These are phyloP conservation scores for Neodiprion virginianus DNA, from an alignment of 1,140 invertebrate species.

Conservation along the genomic window DNA sequence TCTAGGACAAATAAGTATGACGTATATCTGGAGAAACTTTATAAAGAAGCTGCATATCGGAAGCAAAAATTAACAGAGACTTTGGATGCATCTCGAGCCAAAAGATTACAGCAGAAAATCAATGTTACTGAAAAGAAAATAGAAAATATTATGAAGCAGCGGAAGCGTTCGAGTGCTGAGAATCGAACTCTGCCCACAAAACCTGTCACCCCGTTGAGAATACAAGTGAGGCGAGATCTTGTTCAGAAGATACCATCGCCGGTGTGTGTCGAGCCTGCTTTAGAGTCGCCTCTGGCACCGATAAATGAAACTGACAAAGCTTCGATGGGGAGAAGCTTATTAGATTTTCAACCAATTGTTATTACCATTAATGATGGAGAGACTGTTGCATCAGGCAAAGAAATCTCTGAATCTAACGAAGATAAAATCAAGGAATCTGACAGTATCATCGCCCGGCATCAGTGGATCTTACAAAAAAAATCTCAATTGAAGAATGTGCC, in stretches of 20 bases:
- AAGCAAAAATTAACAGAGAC: background rate
- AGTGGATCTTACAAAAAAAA: too few species aligned
- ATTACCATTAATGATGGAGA: background rate
- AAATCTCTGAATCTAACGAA: background rate
- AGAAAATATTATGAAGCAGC: background rate
- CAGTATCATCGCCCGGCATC: too few species aligned
- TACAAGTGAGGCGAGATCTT: background rate
- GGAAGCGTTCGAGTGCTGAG: background rate
- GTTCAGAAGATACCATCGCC: background rate
- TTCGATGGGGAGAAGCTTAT: background rate
- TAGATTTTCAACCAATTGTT: background rate
- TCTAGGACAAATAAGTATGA: background rate
- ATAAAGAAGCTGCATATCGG: background rate
- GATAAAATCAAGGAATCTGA: too few species aligned
- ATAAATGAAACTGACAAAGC: background rate
- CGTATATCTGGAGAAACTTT: background rate
- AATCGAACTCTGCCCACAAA: background rate
- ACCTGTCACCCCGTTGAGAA: background rate
- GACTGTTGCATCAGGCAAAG: background rate
- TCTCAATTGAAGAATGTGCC: background rate
- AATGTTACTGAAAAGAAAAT: background rate
- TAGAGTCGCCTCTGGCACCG: background rate
- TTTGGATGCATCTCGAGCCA: background rate
- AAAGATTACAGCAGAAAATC: background rate
- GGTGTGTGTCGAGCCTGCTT: background rate